phyloP scores from a whole-genome alignment of 2,888 invertebrate species.

The Apocheima hispidaria region DNA sequence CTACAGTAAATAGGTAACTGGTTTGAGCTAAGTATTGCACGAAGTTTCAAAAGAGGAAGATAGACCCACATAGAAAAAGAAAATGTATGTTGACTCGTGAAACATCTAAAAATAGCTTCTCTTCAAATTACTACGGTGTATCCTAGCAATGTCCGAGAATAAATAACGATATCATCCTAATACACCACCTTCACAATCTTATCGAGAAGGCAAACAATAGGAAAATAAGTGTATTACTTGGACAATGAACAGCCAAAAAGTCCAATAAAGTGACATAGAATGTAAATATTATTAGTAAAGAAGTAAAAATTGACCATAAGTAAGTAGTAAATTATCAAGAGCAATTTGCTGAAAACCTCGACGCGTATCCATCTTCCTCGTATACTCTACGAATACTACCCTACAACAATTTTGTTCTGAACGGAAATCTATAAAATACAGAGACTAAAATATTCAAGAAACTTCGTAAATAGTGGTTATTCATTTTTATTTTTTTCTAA shows the following conservation, averaged over 20 bases:
- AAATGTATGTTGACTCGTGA: neutral
- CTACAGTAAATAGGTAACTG: conserved; percentile 70
- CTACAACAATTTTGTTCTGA: conserved; percentile 30
- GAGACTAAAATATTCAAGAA: conserved; percentile 21
- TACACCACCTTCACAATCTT: neutral
- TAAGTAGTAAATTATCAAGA: neutral
- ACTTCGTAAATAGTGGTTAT: conserved; percentile 35
- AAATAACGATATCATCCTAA: conserved; percentile 13
- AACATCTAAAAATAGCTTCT: conserved; percentile 8
- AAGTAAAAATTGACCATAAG: neutral
- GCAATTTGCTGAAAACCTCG: conserved; percentile 1
- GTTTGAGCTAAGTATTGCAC: conserved; percentile 77
- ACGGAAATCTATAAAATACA: conserved; percentile 21
- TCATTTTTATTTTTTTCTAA: conserved; percentile 21
- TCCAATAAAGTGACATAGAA: neutral
- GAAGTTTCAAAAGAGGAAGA: conserved; percentile 48
- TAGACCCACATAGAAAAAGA: conserved; percentile 10
- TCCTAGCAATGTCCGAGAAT: conserved; percentile 20
- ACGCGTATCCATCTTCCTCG: conserved; percentile 23
- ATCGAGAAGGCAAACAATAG: neutral
- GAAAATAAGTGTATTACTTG: neutral
- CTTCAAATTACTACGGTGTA: conserved; percentile 6
- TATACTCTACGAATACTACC: conserved; percentile 20
- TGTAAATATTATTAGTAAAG: neutral
- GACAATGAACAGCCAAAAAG: neutral